Evolutionary conservation across 2,888 invertebrate species (phyloP), one percentile per base, ranked within the genome.

Genomic region (Phortica okadai): DNA sequence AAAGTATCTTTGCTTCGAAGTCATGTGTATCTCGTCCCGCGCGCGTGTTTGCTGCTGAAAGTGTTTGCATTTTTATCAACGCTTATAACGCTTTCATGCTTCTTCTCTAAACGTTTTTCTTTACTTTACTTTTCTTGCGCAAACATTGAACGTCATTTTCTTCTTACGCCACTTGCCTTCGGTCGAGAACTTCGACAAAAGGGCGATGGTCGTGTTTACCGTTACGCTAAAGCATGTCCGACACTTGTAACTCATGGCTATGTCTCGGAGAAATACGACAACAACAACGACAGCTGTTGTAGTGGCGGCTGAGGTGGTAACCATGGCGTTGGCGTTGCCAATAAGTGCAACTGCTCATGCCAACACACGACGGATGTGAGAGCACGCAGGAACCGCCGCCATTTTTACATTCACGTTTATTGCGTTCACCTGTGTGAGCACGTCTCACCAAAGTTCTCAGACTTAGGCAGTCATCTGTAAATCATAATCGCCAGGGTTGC

Each of bases 61-160:
- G 86, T 86, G 86, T 87, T 86, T 87, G 87, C 87, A 83, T 84
- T 86, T 82, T 82, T 82, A 85, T 86, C 84, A 79, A 62, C 78
- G 76, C 82, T 79, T 80, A 70, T 75, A 56, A 74, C 73, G 78
- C 77, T 73, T 79, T 78, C 75, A 75, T 76, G 75, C 42, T 69
- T 73, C 42, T 69, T 73, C 44, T 73, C 64, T 33, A 75, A 75
- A 66, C 74, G 66, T 75, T 25, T 67, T 42, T 62, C 64, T 74
- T 58, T 73, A 14, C 58, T 74, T 72, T 69, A 59, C 66, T 76
- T 75, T 73, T 75, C 50, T 75, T 78, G 59, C 58, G 74, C 44
- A 67, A 75, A 75, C 74, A 75, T 69, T 69, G 59, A 59, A 41
- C 67, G 67, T 59, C 72, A 72, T 72, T 72, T 70, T 62, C 74